phyloP scores from a whole-genome alignment of 2,797 vertebrate genomes.

The Anolis apletophallus region DNA sequence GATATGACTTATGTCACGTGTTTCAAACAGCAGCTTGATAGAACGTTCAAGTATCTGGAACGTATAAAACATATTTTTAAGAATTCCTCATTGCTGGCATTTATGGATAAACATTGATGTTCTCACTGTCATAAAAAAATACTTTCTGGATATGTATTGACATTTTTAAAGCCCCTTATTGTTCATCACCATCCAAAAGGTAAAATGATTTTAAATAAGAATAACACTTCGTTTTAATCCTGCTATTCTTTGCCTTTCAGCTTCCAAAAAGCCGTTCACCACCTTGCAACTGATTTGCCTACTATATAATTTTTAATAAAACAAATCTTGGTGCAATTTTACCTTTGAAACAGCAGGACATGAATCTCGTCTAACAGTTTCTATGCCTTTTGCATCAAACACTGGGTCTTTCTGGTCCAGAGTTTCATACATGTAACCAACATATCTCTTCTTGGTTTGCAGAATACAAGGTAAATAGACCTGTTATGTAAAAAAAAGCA shows the following conservation, averaged over 20 bases:
- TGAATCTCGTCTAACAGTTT: slow-evolving; percentile 94
- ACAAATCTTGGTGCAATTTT: slow-evolving; percentile 55
- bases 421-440: slow-evolving; percentile 98
- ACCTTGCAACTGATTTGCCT: not conserved
- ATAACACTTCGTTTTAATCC: not conserved
- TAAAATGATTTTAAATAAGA: not conserved
- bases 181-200: not conserved
- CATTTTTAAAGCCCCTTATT: not conserved
- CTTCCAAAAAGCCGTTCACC: not conserved
- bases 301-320: not conserved
- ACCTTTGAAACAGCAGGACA: slow-evolving; percentile 99
- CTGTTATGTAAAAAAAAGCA: slow-evolving; percentile 72
- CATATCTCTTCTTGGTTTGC: slow-evolving; percentile 98
- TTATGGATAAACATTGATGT: too few species aligned
- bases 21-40: slow-evolving; percentile 97
- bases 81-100: not conserved
- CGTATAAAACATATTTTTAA: slow-evolving; percentile 49
- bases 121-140: too few species aligned
- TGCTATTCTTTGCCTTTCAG: not conserved
- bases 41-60: slow-evolving; percentile 94
- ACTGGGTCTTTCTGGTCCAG: slow-evolving; percentile 93
- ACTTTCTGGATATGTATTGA: too few species aligned
- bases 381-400: slow-evolving; percentile 98
- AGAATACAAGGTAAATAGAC: slow-evolving; percentile 96
- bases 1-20: slow-evolving; percentile 95